Percentiles rank a stretch among this genome's conserved stretches.
phyloP scores from a whole-genome alignment of 2,113 vertebrate genomes.

The Notechis scutatus region DNA sequence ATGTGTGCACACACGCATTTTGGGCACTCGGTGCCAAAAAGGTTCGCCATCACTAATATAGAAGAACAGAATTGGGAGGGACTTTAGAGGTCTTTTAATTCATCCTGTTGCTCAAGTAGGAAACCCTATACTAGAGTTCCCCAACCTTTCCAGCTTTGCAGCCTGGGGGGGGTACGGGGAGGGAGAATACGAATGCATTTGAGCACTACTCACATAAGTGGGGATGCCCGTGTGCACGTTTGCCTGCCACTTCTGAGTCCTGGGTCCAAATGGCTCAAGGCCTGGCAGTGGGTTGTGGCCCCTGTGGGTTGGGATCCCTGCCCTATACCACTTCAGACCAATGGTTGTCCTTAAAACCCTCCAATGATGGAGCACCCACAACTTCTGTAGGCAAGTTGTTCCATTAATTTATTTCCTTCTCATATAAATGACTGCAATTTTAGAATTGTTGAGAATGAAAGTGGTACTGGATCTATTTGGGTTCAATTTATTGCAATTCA shows the following conservation, averaged over 20 bases:
- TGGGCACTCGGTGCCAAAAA: too few relatives aligned
- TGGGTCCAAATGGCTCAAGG: not conserved
- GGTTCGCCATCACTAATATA: not conserved
- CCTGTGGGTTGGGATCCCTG: not conserved
- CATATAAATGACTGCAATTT: not conserved
- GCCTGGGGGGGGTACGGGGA: rapidly evolving
- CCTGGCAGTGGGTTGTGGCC: not conserved
- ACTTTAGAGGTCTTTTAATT: not conserved
- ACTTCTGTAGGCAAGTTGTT: not conserved
- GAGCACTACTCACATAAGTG: not conserved
- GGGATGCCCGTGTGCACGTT: not conserved
- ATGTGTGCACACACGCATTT: too few relatives aligned
- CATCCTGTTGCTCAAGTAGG: not conserved
- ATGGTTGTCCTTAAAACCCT: not conserved
- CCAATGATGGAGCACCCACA: not conserved
- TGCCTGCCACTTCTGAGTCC: not conserved
- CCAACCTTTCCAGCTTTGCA: not conserved
- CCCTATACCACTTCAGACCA: not conserved
- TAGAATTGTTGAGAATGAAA: not conserved
- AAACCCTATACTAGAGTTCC: not conserved
- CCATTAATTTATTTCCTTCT: not conserved
- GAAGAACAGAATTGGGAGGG: not conserved
- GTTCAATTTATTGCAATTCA: not conserved
- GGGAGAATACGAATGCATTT: not conserved
- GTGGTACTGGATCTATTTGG: not conserved